Evolutionary conservation across 2,888 invertebrate species (phyloP).

Genomic region (Acanthosoma haemorrhoidale): DNA sequence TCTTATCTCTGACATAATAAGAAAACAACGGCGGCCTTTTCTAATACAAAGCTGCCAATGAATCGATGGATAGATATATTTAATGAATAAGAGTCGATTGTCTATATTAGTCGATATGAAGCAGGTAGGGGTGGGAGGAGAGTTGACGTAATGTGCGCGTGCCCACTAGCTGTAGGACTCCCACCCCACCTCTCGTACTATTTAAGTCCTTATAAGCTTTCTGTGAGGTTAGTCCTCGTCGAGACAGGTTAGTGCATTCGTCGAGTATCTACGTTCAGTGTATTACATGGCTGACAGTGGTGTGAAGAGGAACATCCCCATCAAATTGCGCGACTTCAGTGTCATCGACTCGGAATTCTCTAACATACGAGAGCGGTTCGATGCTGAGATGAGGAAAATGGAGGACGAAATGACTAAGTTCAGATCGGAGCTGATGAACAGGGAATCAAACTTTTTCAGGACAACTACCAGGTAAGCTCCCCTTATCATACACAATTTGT

Average conservation of each 20-base stretch:
- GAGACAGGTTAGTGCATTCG: neutral
- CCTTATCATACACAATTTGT: neutral
- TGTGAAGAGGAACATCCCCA: slow-evolving; percentile 84
- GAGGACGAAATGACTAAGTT: slow-evolving; percentile 97
- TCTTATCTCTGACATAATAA: too few relatives aligned
- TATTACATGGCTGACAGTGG: slow-evolving; percentile 69
- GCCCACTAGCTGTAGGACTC: neutral
- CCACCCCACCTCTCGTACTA: slow-evolving; percentile 32
- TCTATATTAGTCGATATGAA: slow-evolving; percentile 17
- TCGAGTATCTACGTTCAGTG: neutral
- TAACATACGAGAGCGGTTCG: slow-evolving; percentile 90
- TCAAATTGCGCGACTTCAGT: slow-evolving; percentile 88
- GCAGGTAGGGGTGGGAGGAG: neutral
- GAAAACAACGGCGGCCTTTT: too few relatives aligned
- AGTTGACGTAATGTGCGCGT: slow-evolving; percentile 23
- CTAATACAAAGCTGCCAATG: too few relatives aligned
- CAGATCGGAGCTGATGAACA: slow-evolving; percentile 85
- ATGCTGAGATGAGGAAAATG: slow-evolving; percentile 96
- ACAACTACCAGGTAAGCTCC: slow-evolving; percentile 71
- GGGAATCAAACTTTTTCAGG: slow-evolving; percentile 87
- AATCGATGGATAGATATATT: too few relatives aligned
- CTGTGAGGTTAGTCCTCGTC: neutral
- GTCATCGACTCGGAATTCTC: slow-evolving; percentile 95
- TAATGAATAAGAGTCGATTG: too few relatives aligned
- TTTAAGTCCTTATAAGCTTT: slow-evolving; percentile 38